Conservation (phyloP, 2,888 invertebrate species). For the Ophraella communa region DNA sequence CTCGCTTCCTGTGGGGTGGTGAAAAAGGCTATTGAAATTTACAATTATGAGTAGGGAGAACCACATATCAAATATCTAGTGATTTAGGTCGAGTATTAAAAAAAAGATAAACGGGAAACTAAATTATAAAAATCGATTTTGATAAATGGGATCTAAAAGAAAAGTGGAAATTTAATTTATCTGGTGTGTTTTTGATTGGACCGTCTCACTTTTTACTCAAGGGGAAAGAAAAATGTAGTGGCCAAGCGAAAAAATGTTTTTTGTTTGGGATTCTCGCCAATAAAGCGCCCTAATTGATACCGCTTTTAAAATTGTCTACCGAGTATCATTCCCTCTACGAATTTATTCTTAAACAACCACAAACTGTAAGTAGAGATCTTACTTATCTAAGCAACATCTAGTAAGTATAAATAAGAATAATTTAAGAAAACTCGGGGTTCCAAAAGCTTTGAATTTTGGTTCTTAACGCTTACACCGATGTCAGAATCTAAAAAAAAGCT, state of each 20-base stretch:
- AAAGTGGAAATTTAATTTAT: conserved; percentile 13
- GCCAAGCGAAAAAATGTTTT: too few relatives aligned
- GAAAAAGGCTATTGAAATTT: conserved; percentile 19
- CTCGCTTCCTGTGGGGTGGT: conserved; percentile 26
- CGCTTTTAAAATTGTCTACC: too few relatives aligned
- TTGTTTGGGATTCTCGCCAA: neutral
- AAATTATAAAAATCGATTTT: conserved; percentile 18
- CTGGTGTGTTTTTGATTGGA: conserved; percentile 13
- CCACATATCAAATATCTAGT: conserved; percentile 17
- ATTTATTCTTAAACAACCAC: too few relatives aligned
- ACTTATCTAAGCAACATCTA: too few relatives aligned
- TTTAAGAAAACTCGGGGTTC: too few relatives aligned
- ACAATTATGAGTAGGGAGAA: conserved; percentile 13
- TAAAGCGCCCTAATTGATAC: too few relatives aligned
- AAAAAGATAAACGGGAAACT: conserved; percentile 13
- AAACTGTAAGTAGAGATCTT: too few relatives aligned
- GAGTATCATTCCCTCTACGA: too few relatives aligned
- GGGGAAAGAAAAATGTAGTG: neutral
- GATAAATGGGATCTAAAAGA: conserved; percentile 4
- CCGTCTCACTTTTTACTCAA: neutral
- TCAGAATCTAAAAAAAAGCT: too few relatives aligned
- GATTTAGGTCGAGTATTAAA: conserved; percentile 18
- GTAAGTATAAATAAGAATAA: too few relatives aligned
- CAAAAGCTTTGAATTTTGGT: too few relatives aligned
- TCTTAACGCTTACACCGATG: too few relatives aligned